Conservation (phyloP, 2,797 vertebrate species). For the Danionella dracula region DNA sequence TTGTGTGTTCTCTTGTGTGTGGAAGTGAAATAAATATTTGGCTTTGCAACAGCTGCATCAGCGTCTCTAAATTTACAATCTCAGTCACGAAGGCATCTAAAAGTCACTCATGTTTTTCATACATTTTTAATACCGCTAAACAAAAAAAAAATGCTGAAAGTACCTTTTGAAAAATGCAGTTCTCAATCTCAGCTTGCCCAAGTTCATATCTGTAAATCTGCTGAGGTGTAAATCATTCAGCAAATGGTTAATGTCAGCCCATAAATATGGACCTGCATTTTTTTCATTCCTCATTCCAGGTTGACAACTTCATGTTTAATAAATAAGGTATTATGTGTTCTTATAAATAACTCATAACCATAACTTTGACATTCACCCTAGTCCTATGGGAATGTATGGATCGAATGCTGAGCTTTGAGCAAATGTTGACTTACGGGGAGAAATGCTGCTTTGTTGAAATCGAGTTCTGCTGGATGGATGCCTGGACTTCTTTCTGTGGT, state of each 20-base stretch:
- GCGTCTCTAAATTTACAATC: constrained; percentile 32
- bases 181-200: constrained; percentile 4
- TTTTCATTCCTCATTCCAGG: background rate
- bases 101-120: background rate
- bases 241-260: constrained; percentile 1
- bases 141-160: constrained; percentile 10
- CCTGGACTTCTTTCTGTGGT: constrained; percentile 34
- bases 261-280: constrained; percentile 19
- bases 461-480: constrained; percentile 36
- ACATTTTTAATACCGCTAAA: constrained; percentile 26
- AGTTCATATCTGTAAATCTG: constrained; percentile 27
- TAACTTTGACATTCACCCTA: constrained; percentile 27
- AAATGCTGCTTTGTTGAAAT: constrained; percentile 42
- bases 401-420: constrained; percentile 28
- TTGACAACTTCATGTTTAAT: constrained; percentile 20
- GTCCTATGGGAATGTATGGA: background rate
- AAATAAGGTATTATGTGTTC: constrained; percentile 20
- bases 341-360: constrained; percentile 30
- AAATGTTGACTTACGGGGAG: constrained; percentile 27
- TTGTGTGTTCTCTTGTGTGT: too few relatives aligned
- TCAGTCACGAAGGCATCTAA: background rate
- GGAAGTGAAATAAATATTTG: constrained; percentile 14
- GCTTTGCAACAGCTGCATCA: constrained; percentile 7
- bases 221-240: constrained; percentile 26
- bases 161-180: background rate